Percentiles rank a stretch among this genome's conserved stretches.
Conservation (phyloP, 2,113 vertebrate genomes). For the Carassius auratus region DNA sequence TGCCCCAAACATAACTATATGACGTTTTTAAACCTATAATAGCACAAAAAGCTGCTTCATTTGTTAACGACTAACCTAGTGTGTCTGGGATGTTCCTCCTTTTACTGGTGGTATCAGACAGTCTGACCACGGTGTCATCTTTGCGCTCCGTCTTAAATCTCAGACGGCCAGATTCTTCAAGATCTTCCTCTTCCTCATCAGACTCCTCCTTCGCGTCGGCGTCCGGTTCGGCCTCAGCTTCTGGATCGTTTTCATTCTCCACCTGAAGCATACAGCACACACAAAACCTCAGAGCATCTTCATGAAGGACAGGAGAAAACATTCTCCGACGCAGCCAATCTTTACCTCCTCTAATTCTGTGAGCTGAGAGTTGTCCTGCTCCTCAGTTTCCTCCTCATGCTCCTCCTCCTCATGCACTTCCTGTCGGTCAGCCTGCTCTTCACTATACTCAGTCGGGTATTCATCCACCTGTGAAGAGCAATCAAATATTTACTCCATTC, state of each 20-base stretch:
- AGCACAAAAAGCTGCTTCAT: not conserved
- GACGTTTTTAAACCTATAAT: not conserved
- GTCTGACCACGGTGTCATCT: conserved; percentile 87
- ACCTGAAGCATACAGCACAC: conserved; percentile 15
- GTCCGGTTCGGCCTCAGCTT: conserved; percentile 77
- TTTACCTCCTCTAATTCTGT: conserved; percentile 85
- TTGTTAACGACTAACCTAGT: conserved; percentile 77
- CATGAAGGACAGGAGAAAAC: not conserved
- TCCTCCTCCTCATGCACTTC: conserved; percentile 72
- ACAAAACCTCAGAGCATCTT: not conserved
- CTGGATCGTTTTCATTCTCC: conserved; percentile 81
- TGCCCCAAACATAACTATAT: not conserved
- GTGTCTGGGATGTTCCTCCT: conserved; percentile 97
- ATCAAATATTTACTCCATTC: conserved; percentile 14
- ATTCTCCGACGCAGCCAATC: not conserved
- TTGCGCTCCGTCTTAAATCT: conserved; percentile 97
- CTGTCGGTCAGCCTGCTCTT: conserved; percentile 55
- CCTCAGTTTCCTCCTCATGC: conserved; percentile 70
- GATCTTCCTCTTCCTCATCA: conserved; percentile 88
- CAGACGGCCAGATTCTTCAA: conserved; percentile 87
- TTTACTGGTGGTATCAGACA: conserved; percentile 87
- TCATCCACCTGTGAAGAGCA: conserved; percentile 82
- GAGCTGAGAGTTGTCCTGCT: conserved; percentile 67
- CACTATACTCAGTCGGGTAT: conserved; percentile 78
- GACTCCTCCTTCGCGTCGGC: conserved; percentile 90